A percentile compares a stretch with the other conserved stretches of the same genome.
Evolutionary conservation across 2,113 vertebrate species (phyloP).

Genomic region (Cyanoderma ruficeps): DNA sequence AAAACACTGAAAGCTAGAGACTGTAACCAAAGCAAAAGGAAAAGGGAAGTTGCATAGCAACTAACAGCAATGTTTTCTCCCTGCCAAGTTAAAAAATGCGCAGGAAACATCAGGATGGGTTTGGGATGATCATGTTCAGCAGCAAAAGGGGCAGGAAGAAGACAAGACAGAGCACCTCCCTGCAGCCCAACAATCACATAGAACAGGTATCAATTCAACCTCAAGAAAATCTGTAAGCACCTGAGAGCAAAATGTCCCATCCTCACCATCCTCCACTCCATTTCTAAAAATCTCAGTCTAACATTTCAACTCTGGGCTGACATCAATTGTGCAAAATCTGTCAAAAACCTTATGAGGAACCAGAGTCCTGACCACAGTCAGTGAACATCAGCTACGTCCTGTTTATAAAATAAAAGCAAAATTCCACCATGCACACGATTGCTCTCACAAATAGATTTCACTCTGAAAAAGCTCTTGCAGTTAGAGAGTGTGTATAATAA

Average conservation of each 20-base stretch:
- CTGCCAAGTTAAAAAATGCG: not conserved
- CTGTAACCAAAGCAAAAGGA: conserved; percentile 35
- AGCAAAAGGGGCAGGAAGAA: not conserved
- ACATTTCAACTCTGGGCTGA: not conserved
- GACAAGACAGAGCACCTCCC: not conserved
- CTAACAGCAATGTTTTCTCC: not conserved
- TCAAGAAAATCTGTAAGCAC: not conserved
- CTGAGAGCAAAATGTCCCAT: not conserved
- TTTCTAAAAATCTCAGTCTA: not conserved
- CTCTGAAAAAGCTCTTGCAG: not conserved
- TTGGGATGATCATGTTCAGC: not conserved
- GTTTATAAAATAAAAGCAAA: not conserved
- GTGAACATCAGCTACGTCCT: not conserved
- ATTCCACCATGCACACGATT: not conserved
- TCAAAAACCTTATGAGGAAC: not conserved
- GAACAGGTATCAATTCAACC: not conserved
- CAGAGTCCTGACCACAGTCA: not conserved
- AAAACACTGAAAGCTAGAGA: not conserved
- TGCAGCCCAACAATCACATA: not conserved
- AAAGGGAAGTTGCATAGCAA: not conserved
- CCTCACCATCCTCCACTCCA: too few species aligned
- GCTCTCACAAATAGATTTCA: not conserved
- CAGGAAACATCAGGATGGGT: not conserved
- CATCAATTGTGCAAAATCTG: not conserved
- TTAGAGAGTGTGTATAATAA: not conserved